Conservation (phyloP, 2,888 invertebrate genomes). For the Cerceris rybyensis region DNA sequence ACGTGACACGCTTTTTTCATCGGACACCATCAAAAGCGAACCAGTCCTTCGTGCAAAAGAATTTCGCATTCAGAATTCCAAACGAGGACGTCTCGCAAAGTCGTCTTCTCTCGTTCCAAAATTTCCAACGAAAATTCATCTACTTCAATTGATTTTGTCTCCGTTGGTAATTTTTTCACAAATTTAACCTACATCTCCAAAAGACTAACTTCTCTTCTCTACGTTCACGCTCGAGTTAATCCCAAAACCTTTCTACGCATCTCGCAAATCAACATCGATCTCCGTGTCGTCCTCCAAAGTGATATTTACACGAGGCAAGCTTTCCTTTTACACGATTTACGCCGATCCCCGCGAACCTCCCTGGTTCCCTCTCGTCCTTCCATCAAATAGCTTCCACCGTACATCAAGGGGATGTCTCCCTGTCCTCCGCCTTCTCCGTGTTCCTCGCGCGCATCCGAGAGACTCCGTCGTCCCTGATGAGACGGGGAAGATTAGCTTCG, state of each 20-base stretch:
- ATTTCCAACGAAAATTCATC: neutral
- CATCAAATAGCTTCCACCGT: conserved; percentile 40
- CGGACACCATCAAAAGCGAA: conserved; percentile 14
- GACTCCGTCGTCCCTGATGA: conserved; percentile 53
- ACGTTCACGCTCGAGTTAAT: conserved; percentile 1
- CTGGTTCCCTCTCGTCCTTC: neutral
- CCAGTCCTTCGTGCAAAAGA: conserved; percentile 33
- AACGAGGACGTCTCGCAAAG: conserved; percentile 30
- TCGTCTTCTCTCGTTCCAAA: conserved; percentile 22
- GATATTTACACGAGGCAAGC: neutral
- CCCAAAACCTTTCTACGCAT: neutral
- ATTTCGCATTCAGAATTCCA: conserved; percentile 44
- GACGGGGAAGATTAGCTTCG: conserved; percentile 66
- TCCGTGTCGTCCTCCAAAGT: neutral
- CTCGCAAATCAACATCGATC: neutral
- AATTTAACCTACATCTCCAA: no score
- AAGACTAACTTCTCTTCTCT: neutral
- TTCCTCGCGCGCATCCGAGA: conserved; percentile 10
- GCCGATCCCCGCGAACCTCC: conserved; percentile 7
- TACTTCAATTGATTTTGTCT: neutral
- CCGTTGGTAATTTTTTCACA: neutral
- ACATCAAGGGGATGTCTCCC: conserved; percentile 46
- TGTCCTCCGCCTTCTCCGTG: conserved; percentile 34
- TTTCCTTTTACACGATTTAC: conserved; percentile 38
- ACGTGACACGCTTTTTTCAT: conserved; percentile 44